Percentiles rank a stretch among this genome's conserved stretches.
Evolutionary conservation across 2,797 vertebrate genomes (phyloP).

Genomic region (Vespertilio murinus): DNA sequence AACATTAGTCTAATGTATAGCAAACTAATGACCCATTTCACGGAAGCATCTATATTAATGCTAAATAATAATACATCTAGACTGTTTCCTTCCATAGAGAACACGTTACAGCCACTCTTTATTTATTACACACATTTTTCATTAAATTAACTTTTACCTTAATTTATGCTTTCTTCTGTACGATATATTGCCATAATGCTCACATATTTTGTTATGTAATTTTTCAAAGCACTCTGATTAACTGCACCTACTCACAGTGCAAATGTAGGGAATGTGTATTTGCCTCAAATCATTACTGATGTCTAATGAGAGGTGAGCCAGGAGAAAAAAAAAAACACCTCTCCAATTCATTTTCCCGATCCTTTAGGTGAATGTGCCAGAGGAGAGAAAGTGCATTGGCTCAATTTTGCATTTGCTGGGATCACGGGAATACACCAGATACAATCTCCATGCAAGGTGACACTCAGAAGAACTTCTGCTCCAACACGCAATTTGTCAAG

Average conservation of each 20-base stretch:
- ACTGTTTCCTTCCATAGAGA: conserved; percentile 64
- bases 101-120: conserved; percentile 62
- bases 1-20: conserved; percentile 55
- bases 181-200: background rate
- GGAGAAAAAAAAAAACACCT: background rate
- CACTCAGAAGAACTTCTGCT: conserved; percentile 33
- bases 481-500: background rate
- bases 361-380: background rate
- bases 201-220: background rate
- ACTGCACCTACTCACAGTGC: background rate
- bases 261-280: background rate
- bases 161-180: background rate
- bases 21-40: conserved; percentile 46
- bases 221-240: background rate
- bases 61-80: conserved; percentile 70
- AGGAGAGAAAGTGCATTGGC: background rate
- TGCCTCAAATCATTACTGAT: background rate
- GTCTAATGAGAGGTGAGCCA: background rate
- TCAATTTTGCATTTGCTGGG: background rate
- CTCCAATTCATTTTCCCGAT: background rate
- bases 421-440: background rate
- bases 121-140: background rate
- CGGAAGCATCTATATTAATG: conserved; percentile 58
- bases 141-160: conserved; percentile 22
- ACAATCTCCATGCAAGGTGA: background rate